Percentiles rank a stretch among this genome's conserved stretches.
Evolutionary conservation across 23 tunicate species (phyloP).

Genomic region (Oikopleura dioica): DNA sequence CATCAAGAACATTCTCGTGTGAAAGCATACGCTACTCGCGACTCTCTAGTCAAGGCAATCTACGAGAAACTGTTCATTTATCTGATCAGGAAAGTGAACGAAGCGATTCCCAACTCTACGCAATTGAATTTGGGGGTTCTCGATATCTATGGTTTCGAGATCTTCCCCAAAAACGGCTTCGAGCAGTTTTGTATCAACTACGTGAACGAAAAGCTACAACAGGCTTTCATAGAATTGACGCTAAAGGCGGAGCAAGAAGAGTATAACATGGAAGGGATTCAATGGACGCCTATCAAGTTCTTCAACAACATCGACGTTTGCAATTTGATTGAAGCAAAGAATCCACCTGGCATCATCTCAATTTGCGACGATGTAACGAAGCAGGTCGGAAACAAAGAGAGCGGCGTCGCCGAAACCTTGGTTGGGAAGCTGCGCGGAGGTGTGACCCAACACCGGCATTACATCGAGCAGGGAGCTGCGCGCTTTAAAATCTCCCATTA

Average conservation of each 20-base stretch:
- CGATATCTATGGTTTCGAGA: constrained; percentile 92
- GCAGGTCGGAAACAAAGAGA: not conserved
- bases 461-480: not conserved
- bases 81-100: constrained; percentile 61
- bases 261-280: constrained; percentile 72
- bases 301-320: constrained; percentile 86
- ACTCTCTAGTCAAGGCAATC: constrained; percentile 61
- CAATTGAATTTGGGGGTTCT: constrained; percentile 74
- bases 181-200: constrained; percentile 94
- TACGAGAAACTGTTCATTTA: constrained; percentile 58
- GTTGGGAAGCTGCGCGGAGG: not conserved
- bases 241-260: constrained; percentile 95
- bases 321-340: constrained; percentile 54
- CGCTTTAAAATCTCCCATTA: constrained; percentile 67
- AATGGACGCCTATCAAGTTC: constrained; percentile 76
- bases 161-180: constrained; percentile 72
- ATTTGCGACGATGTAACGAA: not conserved
- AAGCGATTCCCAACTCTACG: constrained; percentile 50
- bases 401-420: not conserved
- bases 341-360: not conserved
- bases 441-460: not conserved
- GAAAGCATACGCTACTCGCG: constrained; percentile 18
- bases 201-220: constrained; percentile 85
- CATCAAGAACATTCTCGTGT: not conserved
- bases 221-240: constrained; percentile 74